Conservation (phyloP, 2,797 vertebrate genomes). For the Lutjanus argentimaculatus region DNA sequence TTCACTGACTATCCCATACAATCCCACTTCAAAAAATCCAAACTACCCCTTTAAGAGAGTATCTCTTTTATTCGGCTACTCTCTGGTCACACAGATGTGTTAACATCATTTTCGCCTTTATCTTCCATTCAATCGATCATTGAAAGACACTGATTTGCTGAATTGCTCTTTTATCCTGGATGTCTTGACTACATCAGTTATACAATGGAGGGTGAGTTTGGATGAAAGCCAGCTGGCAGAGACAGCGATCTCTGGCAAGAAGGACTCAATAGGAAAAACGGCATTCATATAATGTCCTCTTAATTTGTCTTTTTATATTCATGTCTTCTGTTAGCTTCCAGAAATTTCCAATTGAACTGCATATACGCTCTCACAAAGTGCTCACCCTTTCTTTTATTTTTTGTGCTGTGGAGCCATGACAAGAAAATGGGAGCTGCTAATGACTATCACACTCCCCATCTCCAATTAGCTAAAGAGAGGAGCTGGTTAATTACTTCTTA, state of each 20-base stretch:
- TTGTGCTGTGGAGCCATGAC: constrained; percentile 40
- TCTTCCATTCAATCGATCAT: constrained; percentile 12
- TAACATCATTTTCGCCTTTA: constrained; percentile 17
- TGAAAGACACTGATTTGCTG: constrained; percentile 39
- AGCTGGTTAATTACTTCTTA: constrained; percentile 77
- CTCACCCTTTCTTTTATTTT: constrained; percentile 42
- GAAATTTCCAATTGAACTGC: constrained; percentile 21
- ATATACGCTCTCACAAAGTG: constrained; percentile 16
- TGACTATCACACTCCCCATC: constrained; percentile 72
- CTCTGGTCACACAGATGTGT: constrained; percentile 27
- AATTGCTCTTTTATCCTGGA: constrained; percentile 31
- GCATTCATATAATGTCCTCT: constrained; percentile 33
- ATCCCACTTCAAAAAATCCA: too few species aligned
- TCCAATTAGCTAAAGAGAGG: constrained; percentile 75
- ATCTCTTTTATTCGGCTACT: constrained; percentile 2
- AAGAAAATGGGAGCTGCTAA: constrained; percentile 64
- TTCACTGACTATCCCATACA: too few species aligned
- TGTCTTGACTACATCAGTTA: constrained; percentile 34
- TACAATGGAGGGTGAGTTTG: constrained; percentile 23
- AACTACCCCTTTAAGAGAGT: background rate
- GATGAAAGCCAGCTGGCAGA: constrained; percentile 51
- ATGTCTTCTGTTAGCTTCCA: constrained; percentile 25
- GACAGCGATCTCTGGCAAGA: constrained; percentile 12
- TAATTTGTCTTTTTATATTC: constrained; percentile 43
- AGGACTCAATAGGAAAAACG: constrained; percentile 23